These are phyloP conservation scores for Drosophila anomalata DNA, from an alignment of 2,888 invertebrate genomes.

Conservation along the genomic window DNA sequence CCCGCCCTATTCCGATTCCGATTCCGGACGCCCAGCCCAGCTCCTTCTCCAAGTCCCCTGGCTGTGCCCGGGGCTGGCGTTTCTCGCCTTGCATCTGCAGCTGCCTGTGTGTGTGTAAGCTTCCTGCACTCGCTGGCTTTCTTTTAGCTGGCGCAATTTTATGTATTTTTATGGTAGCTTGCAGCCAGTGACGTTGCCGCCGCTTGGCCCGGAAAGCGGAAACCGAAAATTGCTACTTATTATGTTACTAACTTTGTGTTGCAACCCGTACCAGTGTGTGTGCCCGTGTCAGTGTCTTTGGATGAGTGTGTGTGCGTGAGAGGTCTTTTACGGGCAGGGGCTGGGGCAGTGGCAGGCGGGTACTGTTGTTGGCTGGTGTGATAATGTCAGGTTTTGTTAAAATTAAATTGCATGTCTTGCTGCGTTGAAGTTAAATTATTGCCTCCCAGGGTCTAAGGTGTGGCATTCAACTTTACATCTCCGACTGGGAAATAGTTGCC, in stretches of 20 bases:
- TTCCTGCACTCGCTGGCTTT: slow-evolving; percentile 38
- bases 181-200: slow-evolving; percentile 59
- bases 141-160: slow-evolving; percentile 67
- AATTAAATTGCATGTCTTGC: slow-evolving; percentile 80
- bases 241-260: slow-evolving; percentile 79
- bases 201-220: slow-evolving; percentile 77
- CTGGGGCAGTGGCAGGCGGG: neutral
- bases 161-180: slow-evolving; percentile 78
- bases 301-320: slow-evolving; percentile 6
- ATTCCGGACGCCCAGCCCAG: slow-evolving; percentile 2
- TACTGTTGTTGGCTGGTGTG: slow-evolving; percentile 69
- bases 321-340: neutral
- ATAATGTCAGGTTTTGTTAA: slow-evolving; percentile 80
- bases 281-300: slow-evolving; percentile 30
- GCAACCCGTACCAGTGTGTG: slow-evolving; percentile 34
- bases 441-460: slow-evolving; percentile 56
- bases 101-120: slow-evolving; percentile 28
- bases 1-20: slow-evolving; percentile 33
- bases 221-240: slow-evolving; percentile 79
- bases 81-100: slow-evolving; percentile 27
- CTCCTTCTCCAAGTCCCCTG: slow-evolving; percentile 45
- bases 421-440: slow-evolving; percentile 76
- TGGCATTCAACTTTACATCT: slow-evolving; percentile 45
- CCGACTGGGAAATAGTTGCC: slow-evolving; percentile 38
- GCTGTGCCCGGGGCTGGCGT: slow-evolving; percentile 45